Conservation (phyloP, 2,888 invertebrate species). For the Adela reaumurella region DNA sequence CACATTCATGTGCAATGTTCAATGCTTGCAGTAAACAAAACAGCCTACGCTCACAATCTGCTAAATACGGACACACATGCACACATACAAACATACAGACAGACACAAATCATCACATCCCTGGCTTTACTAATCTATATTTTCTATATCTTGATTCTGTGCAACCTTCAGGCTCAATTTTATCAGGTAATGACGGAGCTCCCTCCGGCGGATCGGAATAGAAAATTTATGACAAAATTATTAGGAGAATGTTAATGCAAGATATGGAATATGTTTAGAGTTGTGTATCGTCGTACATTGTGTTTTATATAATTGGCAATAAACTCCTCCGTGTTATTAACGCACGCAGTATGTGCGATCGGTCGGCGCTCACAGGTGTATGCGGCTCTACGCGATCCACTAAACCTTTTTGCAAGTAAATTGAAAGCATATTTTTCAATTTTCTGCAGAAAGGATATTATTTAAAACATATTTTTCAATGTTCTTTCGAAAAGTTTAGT, state of each 20-base stretch:
- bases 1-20: too few relatives aligned
- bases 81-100: too few relatives aligned
- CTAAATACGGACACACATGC: too few relatives aligned
- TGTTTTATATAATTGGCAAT: neutral
- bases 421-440: too few relatives aligned
- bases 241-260: constrained; percentile 44
- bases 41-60: too few relatives aligned
- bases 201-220: constrained; percentile 35
- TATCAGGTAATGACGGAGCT: constrained; percentile 72
- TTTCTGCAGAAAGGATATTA: too few relatives aligned
- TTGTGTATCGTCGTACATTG: neutral
- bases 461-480: too few relatives aligned
- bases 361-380: neutral
- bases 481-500: too few relatives aligned
- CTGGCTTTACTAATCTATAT: constrained; percentile 54
- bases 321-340: neutral
- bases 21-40: too few relatives aligned
- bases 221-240: constrained; percentile 49
- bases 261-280: constrained; percentile 16
- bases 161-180: constrained; percentile 80
- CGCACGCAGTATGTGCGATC: neutral
- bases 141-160: constrained; percentile 60
- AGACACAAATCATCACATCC: constrained; percentile 3
- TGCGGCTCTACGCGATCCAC: neutral
- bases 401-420: too few relatives aligned